A percentile compares a stretch with the other conserved stretches of the same genome.
These are phyloP conservation scores for Bolinopsis microptera DNA, from an alignment of 37 sponge, comb jelly and placozoan species.

Conservation along the genomic window DNA sequence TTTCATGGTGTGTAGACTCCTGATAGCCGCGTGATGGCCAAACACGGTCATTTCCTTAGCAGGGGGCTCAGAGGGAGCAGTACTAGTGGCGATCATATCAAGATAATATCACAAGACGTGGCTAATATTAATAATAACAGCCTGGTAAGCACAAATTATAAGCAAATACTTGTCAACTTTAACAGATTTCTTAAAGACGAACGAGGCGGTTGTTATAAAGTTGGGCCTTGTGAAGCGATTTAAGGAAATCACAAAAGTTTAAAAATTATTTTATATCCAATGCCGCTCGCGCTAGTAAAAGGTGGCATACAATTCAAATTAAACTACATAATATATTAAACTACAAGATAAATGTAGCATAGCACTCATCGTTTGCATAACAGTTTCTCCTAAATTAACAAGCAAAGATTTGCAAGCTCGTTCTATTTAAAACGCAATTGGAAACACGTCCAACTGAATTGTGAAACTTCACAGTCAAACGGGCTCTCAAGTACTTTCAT, in stretches of 20 bases:
- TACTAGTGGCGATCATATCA: slow-evolving; percentile 7
- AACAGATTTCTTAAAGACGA: neutral
- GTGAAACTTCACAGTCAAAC: neutral
- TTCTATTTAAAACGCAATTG: neutral
- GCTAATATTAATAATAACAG: too few species aligned
- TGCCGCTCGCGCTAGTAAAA: too few species aligned
- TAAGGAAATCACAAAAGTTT: too few species aligned
- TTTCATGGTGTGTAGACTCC: neutral
- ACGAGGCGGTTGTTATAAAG: neutral
- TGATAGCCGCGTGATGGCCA: neutral
- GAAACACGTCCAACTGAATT: too few species aligned
- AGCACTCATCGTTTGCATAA: too few species aligned
- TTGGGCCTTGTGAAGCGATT: too few species aligned
- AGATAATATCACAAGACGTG: neutral
- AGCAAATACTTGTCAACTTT: neutral
- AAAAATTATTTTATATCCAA: too few species aligned
- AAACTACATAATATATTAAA: too few species aligned
- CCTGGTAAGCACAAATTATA: neutral
- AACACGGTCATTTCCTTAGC: slow-evolving; percentile 27
- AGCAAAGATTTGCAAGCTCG: neutral
- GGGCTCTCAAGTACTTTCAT: neutral
- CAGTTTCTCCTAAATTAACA: too few species aligned
- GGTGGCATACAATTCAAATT: too few species aligned
- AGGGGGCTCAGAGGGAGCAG: neutral
- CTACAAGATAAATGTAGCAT: too few species aligned